These are phyloP conservation scores for Beaufortia kweichowensis DNA, from an alignment of 2,113 vertebrate species.

Conservation along the genomic window DNA sequence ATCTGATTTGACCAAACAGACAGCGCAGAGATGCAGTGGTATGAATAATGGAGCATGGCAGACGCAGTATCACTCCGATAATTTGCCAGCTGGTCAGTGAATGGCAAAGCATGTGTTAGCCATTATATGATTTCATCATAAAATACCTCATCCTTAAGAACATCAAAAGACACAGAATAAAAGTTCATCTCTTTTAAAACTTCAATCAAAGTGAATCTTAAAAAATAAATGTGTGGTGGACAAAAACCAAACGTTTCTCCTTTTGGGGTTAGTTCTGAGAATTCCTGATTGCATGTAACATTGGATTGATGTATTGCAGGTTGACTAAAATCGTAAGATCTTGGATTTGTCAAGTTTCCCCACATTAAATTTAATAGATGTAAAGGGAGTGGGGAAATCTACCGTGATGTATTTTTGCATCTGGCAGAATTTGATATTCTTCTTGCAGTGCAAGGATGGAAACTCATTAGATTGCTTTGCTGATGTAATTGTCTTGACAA, in stretches of 20 bases:
- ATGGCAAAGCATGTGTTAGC: slow-evolving; percentile 65
- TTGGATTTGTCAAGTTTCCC: slow-evolving; percentile 4
- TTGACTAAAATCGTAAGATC: neutral
- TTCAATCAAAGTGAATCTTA: slow-evolving; percentile 55
- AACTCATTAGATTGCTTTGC: slow-evolving; percentile 43
- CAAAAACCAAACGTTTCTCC: slow-evolving; percentile 25
- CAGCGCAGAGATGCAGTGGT: slow-evolving; percentile 48
- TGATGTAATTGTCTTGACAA: slow-evolving; percentile 21
- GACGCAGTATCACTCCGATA: slow-evolving; percentile 58
- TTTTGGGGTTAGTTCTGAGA: slow-evolving; percentile 27
- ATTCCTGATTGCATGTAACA: neutral
- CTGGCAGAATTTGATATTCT: slow-evolving; percentile 40
- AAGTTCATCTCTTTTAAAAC: slow-evolving; percentile 61
- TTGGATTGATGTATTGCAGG: slow-evolving; percentile 1
- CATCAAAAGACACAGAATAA: slow-evolving; percentile 61
- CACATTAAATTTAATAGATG: slow-evolving; percentile 19
- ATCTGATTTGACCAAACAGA: slow-evolving; percentile 52
- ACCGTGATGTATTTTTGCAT: slow-evolving; percentile 2
- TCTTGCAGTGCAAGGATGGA: slow-evolving; percentile 35
- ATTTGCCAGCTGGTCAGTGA: slow-evolving; percentile 69
- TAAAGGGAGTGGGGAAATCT: slow-evolving; percentile 4
- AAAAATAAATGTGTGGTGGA: slow-evolving; percentile 26
- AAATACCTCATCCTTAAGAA: slow-evolving; percentile 55
- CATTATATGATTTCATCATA: slow-evolving; percentile 57
- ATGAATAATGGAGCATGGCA: slow-evolving; percentile 65